Evolutionary conservation across 2,797 vertebrate species (phyloP), one percentile per base, ranked within the genome.

Genomic region (Alcedo quadribrachys): DNA sequence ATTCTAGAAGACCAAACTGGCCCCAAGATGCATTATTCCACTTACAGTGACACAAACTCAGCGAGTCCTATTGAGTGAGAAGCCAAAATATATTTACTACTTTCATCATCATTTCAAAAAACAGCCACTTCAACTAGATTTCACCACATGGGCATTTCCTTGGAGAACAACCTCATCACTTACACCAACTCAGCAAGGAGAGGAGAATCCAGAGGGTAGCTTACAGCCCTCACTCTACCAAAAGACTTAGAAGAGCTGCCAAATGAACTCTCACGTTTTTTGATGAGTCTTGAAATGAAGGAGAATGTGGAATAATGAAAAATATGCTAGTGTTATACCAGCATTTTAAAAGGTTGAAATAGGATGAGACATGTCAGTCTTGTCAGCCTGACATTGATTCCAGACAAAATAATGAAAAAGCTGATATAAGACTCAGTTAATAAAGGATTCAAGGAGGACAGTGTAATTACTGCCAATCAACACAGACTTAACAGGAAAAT

Each of bases 381-480:
- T 95, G 95, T 96, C 92, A 96, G 87, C 42, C 62, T 96, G 95
- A 96, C 94, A 90, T 91, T 95, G 87, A 96, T 95, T 95, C 94
- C 94, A 95, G 95, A 95, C 95, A 93, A 96, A 96, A 96, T 96
- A 96, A 94, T 96, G 95, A 88, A 96, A 92, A 94, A 89, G 91
- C 91, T 93, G 88, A 91, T 96, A 91, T 74, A 93, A 94, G 90
- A 96, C 86, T 96, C 92, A 93, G 88, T 86, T 96, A 96, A 96
- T 92, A 95, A 88, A 94, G 85, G 87, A 96, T 96, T 96, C 95
- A 68, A 96, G 91, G 93, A 96, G 95, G 95, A 96, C 95, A 96
- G 87, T 96, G 88, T 96, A 96, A 96, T 96, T 96, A 96, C 94
- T 94, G 95, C 91, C 93, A 96, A 95, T 96, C 94, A 96, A 94